phyloP scores from a whole-genome alignment of 1,140 invertebrate genomes.

The Zaprionus inermis region DNA sequence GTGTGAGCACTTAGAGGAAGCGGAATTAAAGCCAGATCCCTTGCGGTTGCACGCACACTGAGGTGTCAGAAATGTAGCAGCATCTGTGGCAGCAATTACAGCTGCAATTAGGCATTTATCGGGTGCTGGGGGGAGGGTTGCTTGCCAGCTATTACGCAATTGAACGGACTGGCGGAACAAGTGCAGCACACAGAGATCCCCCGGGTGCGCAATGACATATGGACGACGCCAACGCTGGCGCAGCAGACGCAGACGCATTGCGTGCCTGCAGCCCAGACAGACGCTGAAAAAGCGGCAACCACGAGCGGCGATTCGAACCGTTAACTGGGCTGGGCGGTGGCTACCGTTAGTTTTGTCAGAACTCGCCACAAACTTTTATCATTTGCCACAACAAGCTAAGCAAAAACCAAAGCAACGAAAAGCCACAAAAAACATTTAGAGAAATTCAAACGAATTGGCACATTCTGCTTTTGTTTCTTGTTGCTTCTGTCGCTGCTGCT shows the following conservation, averaged over 20 bases:
- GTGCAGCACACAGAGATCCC: constrained; percentile 19
- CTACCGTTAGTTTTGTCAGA: constrained; percentile 39
- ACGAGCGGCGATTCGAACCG: too few relatives aligned
- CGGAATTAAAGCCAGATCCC: constrained; percentile 44
- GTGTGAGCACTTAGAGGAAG: constrained; percentile 44
- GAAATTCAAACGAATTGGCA: constrained; percentile 80
- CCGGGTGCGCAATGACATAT: constrained; percentile 40
- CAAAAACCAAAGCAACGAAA: constrained; percentile 24
- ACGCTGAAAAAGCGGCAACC: constrained; percentile 44
- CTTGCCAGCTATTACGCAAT: constrained; percentile 34
- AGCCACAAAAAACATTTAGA: constrained; percentile 60
- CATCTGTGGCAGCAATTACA: constrained; percentile 60
- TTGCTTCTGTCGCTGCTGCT: constrained; percentile 21
- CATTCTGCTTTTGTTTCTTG: constrained; percentile 38
- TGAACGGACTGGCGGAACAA: constrained; percentile 39
- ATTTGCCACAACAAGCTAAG: constrained; percentile 41
- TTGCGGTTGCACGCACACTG: constrained; percentile 57
- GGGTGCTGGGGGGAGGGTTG: background rate
- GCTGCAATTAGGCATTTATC: constrained; percentile 49
- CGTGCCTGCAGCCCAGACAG: constrained; percentile 35
- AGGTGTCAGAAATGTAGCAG: constrained; percentile 68
- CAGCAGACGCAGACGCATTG: constrained; percentile 43
- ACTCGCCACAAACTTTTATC: constrained; percentile 34
- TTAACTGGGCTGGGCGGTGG: constrained; percentile 47
- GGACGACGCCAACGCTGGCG: constrained; percentile 51